Conservation (phyloP, 1,140 invertebrate species). For the Rhopalosiphum maidis region DNA sequence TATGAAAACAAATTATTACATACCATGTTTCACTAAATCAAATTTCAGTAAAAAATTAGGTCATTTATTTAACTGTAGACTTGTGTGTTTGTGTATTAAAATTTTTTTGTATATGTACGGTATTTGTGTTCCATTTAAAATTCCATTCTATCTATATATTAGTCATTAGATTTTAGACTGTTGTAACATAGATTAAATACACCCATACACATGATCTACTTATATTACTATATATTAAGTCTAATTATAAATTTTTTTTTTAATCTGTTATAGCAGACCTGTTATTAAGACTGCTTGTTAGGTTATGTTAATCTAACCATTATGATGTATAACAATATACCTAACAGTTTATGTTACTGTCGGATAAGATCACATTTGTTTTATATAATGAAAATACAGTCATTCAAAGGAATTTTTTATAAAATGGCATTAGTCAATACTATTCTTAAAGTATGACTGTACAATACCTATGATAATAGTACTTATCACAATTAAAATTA, state of each 20-base stretch:
- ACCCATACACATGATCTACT: not conserved
- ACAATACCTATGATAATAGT: not conserved
- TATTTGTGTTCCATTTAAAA: conserved; percentile 52
- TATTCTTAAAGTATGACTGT: not conserved
- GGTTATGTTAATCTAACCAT: not conserved
- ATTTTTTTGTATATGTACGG: conserved; percentile 30
- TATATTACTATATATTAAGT: not conserved
- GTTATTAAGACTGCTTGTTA: not conserved
- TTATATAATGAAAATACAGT: not conserved
- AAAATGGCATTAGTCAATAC: not conserved
- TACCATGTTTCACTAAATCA: not conserved
- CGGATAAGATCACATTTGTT: not conserved
- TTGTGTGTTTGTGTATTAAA: not conserved
- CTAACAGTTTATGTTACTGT: not conserved
- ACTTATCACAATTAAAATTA: not conserved
- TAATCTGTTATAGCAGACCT: not conserved
- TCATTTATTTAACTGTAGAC: not conserved
- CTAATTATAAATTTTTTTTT: not conserved
- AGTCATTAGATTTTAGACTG: conserved; percentile 51
- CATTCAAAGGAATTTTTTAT: not conserved
- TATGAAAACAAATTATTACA: not conserved
- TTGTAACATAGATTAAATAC: conserved; percentile 35
- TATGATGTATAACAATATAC: not conserved
- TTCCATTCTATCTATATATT: conserved; percentile 22
- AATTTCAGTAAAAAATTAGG: not conserved